Conservation (phyloP, 2,888 invertebrate species). For the Myathropa florea region DNA sequence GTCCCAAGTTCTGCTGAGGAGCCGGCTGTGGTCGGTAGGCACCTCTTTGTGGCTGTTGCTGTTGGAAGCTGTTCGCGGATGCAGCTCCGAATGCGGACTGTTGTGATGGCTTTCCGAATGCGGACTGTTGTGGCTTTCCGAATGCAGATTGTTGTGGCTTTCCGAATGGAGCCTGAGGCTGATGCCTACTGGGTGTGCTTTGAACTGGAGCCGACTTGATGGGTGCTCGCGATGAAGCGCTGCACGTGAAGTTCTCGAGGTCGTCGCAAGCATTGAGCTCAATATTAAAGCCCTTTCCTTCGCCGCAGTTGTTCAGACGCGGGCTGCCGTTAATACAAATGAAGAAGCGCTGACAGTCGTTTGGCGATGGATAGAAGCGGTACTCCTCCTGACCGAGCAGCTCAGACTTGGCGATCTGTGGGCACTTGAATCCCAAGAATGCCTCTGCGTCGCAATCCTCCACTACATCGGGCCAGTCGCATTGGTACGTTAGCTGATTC, state of each 20-base stretch:
- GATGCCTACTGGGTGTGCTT: background rate
- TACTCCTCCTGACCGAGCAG: constrained; percentile 81
- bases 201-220: constrained; percentile 28
- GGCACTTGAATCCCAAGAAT: constrained; percentile 89
- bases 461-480: constrained; percentile 94
- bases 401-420: constrained; percentile 82
- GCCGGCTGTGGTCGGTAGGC: constrained; percentile 5
- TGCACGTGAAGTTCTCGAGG: constrained; percentile 90
- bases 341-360: constrained; percentile 90
- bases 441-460: constrained; percentile 90
- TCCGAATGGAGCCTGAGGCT: constrained; percentile 9
- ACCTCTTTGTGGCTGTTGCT: constrained; percentile 35
- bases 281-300: constrained; percentile 89
- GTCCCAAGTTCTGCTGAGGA: constrained; percentile 34
- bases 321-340: constrained; percentile 89
- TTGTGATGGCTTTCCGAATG: background rate
- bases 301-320: constrained; percentile 88
- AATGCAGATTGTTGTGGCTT: too few species aligned
- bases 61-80: constrained; percentile 8
- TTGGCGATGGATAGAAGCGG: constrained; percentile 81
- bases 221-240: constrained; percentile 74
- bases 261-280: constrained; percentile 87
- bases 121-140: too few species aligned
- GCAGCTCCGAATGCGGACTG: constrained; percentile 20
- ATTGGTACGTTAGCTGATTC: constrained; percentile 86